Evolutionary conservation across 2,113 vertebrate genomes (phyloP), one percentile per base, ranked within the genome.

Genomic region (Salvelinus sp.): DNA sequence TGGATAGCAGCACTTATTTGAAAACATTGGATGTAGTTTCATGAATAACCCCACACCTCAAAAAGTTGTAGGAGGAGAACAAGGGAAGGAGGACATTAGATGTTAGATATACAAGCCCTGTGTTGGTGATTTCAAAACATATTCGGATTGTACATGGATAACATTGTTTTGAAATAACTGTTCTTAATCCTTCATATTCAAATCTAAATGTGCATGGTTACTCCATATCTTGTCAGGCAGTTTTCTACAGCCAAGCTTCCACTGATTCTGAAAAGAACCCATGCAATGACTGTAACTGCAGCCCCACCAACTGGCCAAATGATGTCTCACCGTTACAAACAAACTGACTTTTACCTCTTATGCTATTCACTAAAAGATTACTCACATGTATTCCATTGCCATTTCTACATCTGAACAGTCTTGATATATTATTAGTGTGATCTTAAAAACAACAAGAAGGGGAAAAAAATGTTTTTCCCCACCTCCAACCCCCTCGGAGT

Each of bases 241-340:
- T 79, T 79, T 73, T 78, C 78, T 84, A 74, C 62, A 77, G 62
- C 84, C 23, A 78, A 70, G 75, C 77, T 67, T 79, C 82, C 79
- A 80, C 67, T 80, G 86, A 89, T 81, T 84, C 78, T 63, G 78
- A 80, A 68, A 78, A 23, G 74, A 74, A 69, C 22, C 6, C 83
- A 78, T n/a, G 44, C 86, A 88, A 95, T 95, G 88, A 89, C 95
- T 91, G 93, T 95, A 95, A 91, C 95, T 93, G 95, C 94, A 97
- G 95, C 94, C 95, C 96, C 96, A 96, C 96, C 96, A 93, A 95
- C 95, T 97, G 96, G 95, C 93, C 83, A 93, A 85, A 92, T 60
- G 76, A 81, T 88, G 92, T 92, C 95, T 84, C 91, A 87, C 92
- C 95, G 93, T 82, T 81, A 86, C 87, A 82, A 80, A 87, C 83